These are phyloP conservation scores for Gallinago paraguaiae DNA, from an alignment of 2,113 vertebrate genomes.

Conservation along the genomic window DNA sequence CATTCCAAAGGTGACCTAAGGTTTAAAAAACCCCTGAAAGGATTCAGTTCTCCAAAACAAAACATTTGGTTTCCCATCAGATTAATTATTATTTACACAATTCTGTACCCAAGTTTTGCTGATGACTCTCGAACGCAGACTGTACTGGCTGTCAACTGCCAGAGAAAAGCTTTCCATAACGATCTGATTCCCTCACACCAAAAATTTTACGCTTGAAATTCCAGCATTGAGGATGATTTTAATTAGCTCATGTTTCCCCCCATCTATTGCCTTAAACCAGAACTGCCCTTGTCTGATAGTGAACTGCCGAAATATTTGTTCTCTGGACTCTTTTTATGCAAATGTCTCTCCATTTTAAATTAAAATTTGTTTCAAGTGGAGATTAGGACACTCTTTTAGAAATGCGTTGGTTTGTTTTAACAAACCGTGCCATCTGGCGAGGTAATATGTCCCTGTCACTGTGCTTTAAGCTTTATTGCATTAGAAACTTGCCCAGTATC, in stretches of 20 bases:
- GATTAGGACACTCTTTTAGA: conserved; percentile 20
- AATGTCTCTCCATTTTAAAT: background rate
- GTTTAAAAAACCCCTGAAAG: background rate
- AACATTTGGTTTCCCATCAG: background rate
- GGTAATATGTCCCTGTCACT: background rate
- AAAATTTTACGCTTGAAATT: background rate
- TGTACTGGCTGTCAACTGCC: background rate
- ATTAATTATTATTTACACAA: background rate
- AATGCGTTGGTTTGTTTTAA: conserved; percentile 13
- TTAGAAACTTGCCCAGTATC: background rate
- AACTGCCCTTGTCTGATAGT: background rate
- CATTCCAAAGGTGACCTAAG: background rate
- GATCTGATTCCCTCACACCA: background rate
- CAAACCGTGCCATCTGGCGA: conserved; percentile 23
- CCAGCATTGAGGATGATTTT: background rate
- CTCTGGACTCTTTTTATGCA: conserved; percentile 1
- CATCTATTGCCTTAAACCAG: background rate
- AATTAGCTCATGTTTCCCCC: background rate
- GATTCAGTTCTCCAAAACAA: background rate
- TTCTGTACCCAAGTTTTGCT: background rate
- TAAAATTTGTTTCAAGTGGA: conserved; percentile 4
- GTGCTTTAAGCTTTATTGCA: background rate
- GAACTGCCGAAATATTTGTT: background rate
- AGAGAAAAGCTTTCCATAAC: background rate
- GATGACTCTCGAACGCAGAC: background rate